Conservation (phyloP, 1,140 invertebrate species). For the Trichomalopsis sarcophagae region DNA sequence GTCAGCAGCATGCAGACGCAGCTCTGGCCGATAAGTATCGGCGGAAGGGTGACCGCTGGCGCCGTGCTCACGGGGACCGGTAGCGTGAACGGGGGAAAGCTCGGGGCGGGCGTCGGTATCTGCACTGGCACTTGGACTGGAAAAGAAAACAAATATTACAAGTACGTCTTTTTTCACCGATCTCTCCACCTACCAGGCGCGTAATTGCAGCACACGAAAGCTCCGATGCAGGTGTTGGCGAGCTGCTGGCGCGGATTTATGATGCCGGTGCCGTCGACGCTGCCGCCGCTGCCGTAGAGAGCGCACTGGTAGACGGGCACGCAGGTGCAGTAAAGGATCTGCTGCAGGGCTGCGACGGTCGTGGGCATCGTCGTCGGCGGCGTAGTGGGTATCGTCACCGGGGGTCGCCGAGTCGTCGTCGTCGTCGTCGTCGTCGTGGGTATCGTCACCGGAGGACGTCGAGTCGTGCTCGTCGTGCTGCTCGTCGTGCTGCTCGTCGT, state of each 20-base stretch:
- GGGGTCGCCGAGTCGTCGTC: conserved; percentile 34
- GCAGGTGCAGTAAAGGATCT: conserved; percentile 64
- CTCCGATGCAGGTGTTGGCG: conserved; percentile 1
- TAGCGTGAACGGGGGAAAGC: conserved; percentile 6
- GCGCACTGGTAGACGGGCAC: conserved; percentile 73
- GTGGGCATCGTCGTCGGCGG: conserved; percentile 28
- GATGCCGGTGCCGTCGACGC: conserved; percentile 59
- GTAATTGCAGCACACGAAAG: conserved; percentile 48
- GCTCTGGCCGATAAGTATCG: conserved; percentile 1
- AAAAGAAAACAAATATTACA: background rate
- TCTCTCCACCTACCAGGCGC: conserved; percentile 53
- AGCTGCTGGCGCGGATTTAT: conserved; percentile 64
- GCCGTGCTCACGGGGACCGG: background rate
- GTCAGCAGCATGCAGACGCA: conserved; percentile 1
- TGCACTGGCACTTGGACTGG: background rate
- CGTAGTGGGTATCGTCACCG: conserved; percentile 50
- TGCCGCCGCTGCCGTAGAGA: conserved; percentile 61
- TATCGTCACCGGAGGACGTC: background rate
- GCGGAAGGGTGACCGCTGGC: background rate
- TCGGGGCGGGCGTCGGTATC: background rate
- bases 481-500: conserved; percentile 37
- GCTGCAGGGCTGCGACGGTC: conserved; percentile 29
- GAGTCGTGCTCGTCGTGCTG: background rate
- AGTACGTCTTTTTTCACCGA: background rate
- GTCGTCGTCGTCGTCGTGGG: conserved; percentile 42